phyloP scores from a whole-genome alignment of 37 sponge, comb jelly and placozoan species.

The Oscarella lobularis region DNA sequence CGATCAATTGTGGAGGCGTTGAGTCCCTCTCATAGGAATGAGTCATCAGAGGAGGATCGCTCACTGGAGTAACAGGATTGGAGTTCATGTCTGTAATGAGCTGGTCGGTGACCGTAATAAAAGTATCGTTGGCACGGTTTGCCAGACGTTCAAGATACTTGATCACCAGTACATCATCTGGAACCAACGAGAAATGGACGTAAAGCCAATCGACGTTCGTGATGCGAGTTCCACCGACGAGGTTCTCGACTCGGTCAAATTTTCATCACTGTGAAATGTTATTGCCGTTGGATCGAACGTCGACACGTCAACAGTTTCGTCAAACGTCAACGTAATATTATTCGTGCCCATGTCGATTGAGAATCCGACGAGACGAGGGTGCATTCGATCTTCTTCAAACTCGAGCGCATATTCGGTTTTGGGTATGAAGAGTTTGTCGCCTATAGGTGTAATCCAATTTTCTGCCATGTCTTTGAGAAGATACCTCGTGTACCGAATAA shows the following conservation, averaged over 20 bases:
- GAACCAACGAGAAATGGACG: constrained; percentile 36
- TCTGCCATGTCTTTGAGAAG: constrained; percentile 59
- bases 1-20: constrained; percentile 34
- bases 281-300: constrained; percentile 61
- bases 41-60: constrained; percentile 16
- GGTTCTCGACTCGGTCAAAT: constrained; percentile 10
- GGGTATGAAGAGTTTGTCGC: background rate
- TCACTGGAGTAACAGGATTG: constrained; percentile 14
- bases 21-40: constrained; percentile 39
- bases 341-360: constrained; percentile 55
- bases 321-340: constrained; percentile 57
- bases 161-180: constrained; percentile 35
- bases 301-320: constrained; percentile 51
- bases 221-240: background rate
- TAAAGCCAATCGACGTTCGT: constrained; percentile 56
- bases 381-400: constrained; percentile 24
- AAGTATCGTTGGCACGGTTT: constrained; percentile 42
- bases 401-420: background rate
- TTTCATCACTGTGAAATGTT: constrained; percentile 32
- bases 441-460: constrained; percentile 20
- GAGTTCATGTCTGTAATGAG: constrained; percentile 54
- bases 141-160: constrained; percentile 59
- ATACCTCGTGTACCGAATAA: constrained; percentile 23
- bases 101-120: constrained; percentile 37
- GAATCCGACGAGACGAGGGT: constrained; percentile 56